Evolutionary conservation across 2,888 invertebrate species (phyloP).

Genomic region (Drosophila demipolita): DNA sequence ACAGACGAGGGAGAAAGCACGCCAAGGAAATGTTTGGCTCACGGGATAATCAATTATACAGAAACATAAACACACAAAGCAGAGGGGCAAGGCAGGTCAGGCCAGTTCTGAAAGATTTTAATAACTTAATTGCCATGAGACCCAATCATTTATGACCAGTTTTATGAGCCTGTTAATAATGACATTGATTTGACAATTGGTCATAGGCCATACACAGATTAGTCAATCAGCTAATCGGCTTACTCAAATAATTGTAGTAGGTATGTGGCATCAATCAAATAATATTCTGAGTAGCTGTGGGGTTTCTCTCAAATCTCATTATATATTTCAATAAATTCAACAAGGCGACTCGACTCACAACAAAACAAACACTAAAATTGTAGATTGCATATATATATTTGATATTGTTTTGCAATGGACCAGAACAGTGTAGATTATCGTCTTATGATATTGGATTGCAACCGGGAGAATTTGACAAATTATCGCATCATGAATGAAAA

Average conservation of each 20-base stretch:
- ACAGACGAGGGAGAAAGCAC: background rate
- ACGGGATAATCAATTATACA: slow-evolving; percentile 74
- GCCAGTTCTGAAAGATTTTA: slow-evolving; percentile 6
- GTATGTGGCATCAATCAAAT: slow-evolving; percentile 44
- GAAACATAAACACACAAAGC: slow-evolving; percentile 2
- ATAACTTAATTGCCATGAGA: slow-evolving; percentile 29
- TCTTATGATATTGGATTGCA: slow-evolving; percentile 37
- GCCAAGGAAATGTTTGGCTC: slow-evolving; percentile 46
- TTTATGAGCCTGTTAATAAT: slow-evolving; percentile 43
- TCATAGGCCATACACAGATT: slow-evolving; percentile 24
- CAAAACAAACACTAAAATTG: slow-evolving; percentile 1
- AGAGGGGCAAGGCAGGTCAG: background rate
- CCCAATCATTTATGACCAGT: slow-evolving; percentile 22
- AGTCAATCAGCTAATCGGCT: slow-evolving; percentile 55
- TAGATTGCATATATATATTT: slow-evolving; percentile 1
- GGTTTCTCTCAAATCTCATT: background rate
- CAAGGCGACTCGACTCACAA: background rate
- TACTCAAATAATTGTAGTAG: slow-evolving; percentile 46
- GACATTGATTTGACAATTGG: slow-evolving; percentile 51
- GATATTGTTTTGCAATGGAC: slow-evolving; percentile 37
- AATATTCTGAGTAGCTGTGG: background rate
- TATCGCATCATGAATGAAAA: slow-evolving; percentile 39
- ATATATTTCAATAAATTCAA: background rate
- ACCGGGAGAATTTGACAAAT: slow-evolving; percentile 54
- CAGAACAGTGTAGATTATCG: slow-evolving; percentile 7